These are phyloP conservation scores for Nomada fucata DNA, from an alignment of 2,888 invertebrate species.

Conservation along the genomic window DNA sequence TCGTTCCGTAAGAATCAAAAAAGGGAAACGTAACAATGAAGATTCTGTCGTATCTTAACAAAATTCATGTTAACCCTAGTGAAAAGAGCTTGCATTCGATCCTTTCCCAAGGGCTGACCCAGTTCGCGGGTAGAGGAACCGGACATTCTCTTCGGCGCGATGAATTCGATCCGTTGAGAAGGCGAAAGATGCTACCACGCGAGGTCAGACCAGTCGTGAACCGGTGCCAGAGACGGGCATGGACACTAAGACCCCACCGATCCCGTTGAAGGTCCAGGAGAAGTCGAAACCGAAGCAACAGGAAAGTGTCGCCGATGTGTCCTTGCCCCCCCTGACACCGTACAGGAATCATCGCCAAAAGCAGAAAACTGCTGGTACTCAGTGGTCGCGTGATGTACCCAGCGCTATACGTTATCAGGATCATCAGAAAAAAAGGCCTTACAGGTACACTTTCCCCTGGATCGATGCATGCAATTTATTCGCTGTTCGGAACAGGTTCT, in stretches of 20 bases:
- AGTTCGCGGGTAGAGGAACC: slow-evolving; percentile 41
- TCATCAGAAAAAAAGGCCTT: slow-evolving; percentile 77
- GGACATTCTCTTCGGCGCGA: slow-evolving; percentile 63
- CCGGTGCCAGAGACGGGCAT: slow-evolving; percentile 78
- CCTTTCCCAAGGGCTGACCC: slow-evolving; percentile 63
- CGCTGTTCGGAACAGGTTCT: slow-evolving; percentile 18
- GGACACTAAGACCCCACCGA: slow-evolving; percentile 83
- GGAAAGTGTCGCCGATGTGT: slow-evolving; percentile 76
- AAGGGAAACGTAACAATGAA: not conserved
- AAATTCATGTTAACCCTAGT: not conserved
- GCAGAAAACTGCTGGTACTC: slow-evolving; percentile 59
- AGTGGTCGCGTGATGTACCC: slow-evolving; percentile 64
- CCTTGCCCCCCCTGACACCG: slow-evolving; percentile 80
- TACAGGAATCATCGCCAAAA: slow-evolving; percentile 70
- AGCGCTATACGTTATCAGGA: slow-evolving; percentile 64
- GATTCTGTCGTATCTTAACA: not conserved
- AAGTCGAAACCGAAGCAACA: slow-evolving; percentile 74
- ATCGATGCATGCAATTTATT: slow-evolving; percentile 51
- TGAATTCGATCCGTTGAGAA: slow-evolving; percentile 69
- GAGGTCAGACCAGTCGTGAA: slow-evolving; percentile 67
- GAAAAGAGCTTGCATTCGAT: slow-evolving; percentile 3
- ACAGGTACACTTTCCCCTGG: slow-evolving; percentile 74
- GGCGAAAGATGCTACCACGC: slow-evolving; percentile 70
- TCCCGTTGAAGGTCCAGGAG: slow-evolving; percentile 80
- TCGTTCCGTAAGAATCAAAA: not conserved